Base-by-base conservation (phyloP, 2,113 vertebrate genomes). In the Cairina moschata region DNA sequence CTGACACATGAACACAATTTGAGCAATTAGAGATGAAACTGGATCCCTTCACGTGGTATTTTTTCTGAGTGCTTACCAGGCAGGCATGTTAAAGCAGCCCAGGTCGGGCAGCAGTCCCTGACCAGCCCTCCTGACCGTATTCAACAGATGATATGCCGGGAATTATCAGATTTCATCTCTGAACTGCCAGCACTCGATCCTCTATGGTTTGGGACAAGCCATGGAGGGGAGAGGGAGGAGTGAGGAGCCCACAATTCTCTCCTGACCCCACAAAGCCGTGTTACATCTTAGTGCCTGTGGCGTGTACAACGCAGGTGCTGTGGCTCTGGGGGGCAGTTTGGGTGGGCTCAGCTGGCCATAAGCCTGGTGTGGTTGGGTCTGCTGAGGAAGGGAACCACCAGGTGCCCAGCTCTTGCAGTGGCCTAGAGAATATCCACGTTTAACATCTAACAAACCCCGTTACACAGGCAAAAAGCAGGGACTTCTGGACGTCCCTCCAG, bases 1-100 rank as follows among this genome's bases (percentile, higher is more conserved):
- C 69, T 96, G 90, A 88, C 65, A 65, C 32, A 81, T 91, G 54
- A 91, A 56, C 23, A 42, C 68, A 63, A 83, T 75, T 34, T 48
- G 48, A 90, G 60, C 86, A 68, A 81, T 68, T 86, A 84, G 88
- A 68, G 65, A 65, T 86, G 65, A 91, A 94, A 93, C 46, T 90
- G 72, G 25, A 83, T 93, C 67, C 81, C 79, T 90, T 69, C 44
- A 52, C 11, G 5, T 17, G 20, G 59, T 86, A 22, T 79, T 90
- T 94, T 69, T 56, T 42, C 40, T 78, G 32, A 55, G 56, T 60
- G 32, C 32, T 78, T 63, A n/a, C 9, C 67, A 69, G 59, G 38
- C 0, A 0, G n/a, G 59, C 17, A 7, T 25, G 11, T 80, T 86
- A 90, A 76, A 93, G 71, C 56, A 85, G 28, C 46, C 20, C 29